Evolutionary conservation across 2,888 invertebrate genomes (phyloP).

Genomic region (Hybos culiciformis): DNA sequence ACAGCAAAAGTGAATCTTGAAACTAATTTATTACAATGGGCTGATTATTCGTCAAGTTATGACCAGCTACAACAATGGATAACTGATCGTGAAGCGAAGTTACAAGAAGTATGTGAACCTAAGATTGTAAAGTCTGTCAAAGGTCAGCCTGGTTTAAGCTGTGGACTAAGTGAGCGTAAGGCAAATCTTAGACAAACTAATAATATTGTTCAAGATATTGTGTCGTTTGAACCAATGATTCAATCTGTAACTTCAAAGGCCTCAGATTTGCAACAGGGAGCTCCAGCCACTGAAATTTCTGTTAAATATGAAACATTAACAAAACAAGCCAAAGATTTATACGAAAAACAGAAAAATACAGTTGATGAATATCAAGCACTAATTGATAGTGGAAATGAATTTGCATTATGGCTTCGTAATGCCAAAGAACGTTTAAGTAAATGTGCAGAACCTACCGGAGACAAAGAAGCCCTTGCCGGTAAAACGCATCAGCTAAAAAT

Average conservation of each 20-base stretch:
- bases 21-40: constrained; percentile 85
- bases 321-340: constrained; percentile 79
- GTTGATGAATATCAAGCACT: constrained; percentile 86
- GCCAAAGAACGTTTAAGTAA: constrained; percentile 84
- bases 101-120: constrained; percentile 78
- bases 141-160: constrained; percentile 63
- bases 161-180: constrained; percentile 70
- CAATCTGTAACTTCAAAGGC: constrained; percentile 90
- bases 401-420: constrained; percentile 80
- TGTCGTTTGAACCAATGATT: constrained; percentile 93
- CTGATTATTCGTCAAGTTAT: constrained; percentile 88
- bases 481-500: constrained; percentile 78
- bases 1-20: constrained; percentile 84
- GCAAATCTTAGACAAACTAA: constrained; percentile 81
- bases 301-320: constrained; percentile 79
- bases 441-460: constrained; percentile 85
- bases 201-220: constrained; percentile 91
- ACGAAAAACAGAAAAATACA: constrained; percentile 77
- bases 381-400: constrained; percentile 82
- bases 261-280: constrained; percentile 79
- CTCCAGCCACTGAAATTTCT: constrained; percentile 83
- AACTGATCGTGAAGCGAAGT: constrained; percentile 78
- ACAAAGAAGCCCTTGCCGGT: constrained; percentile 74
- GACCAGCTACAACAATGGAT: constrained; percentile 90
- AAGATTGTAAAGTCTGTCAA: constrained; percentile 68